phyloP scores from a whole-genome alignment of 2,797 vertebrate species.

The Rhinophrynus dorsalis region DNA sequence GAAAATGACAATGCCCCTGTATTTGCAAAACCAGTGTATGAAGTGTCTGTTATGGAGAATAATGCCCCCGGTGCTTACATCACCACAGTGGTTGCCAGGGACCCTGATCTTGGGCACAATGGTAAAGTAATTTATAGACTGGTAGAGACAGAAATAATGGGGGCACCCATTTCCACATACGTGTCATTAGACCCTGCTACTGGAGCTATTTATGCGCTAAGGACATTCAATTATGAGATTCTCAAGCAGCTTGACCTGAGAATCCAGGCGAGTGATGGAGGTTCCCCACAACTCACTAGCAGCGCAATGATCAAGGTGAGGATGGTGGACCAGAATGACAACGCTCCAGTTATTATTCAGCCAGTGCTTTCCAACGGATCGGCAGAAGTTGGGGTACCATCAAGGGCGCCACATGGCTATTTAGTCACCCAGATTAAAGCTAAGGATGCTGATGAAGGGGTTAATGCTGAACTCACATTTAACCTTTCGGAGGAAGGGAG shows the following conservation, averaged over 20 bases:
- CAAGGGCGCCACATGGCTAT: constrained; percentile 80
- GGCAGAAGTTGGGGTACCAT: constrained; percentile 82
- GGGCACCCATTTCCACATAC: constrained; percentile 83
- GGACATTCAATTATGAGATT: constrained; percentile 92
- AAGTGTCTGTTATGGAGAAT: constrained; percentile 85
- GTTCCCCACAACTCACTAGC: constrained; percentile 87
- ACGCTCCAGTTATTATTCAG: constrained; percentile 80
- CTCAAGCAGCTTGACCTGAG: constrained; percentile 84
- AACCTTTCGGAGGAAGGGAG: constrained; percentile 78
- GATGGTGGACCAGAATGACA: constrained; percentile 93
- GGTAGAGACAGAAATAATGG: constrained; percentile 79
- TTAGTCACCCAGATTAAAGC: constrained; percentile 87
- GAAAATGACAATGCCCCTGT: constrained; percentile 91
- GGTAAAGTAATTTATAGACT: constrained; percentile 87
- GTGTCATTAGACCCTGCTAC: constrained; percentile 89
- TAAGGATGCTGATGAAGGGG: constrained; percentile 85
- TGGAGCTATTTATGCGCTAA: constrained; percentile 87
- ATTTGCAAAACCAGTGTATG: constrained; percentile 78
- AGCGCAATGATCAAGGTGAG: constrained; percentile 82
- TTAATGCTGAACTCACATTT: constrained; percentile 84
- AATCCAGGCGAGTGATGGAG: constrained; percentile 86
- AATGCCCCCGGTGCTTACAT: constrained; percentile 88
- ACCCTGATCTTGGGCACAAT: constrained; percentile 84
- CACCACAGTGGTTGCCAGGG: constrained; percentile 79
- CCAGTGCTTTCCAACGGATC: constrained; percentile 84